Base-by-base conservation (phyloP, 2,888 invertebrate species). In the Dolichomitus sp. region DNA sequence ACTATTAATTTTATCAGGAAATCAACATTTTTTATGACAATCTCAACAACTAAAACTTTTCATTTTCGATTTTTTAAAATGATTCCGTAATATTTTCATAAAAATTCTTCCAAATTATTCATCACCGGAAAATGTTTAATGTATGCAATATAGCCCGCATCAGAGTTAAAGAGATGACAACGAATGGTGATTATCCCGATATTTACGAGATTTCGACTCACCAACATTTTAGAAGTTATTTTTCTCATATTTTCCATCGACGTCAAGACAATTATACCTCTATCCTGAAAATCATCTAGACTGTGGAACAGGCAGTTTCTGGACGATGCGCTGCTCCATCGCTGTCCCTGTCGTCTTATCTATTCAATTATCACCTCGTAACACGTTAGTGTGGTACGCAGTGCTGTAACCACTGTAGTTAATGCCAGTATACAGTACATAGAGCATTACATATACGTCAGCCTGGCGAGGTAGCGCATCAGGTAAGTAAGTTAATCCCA, bases 281-380 rank as follows among this genome's bases (percentile, higher is more conserved):
- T 14, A 33, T 33, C 33, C n/a, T n/a, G 33, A 59, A 33, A 74
- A 40, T 27, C 17, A 61, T n/a, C 27, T 14, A 6, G n/a, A n/a
- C 14, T 6, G n/a, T 63, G 19, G n/a, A 7, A 59, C 17, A 45
- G 48, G 14, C 40, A 12, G 23, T 68, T 42, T 9, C 69, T 42
- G 27, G 42, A 27, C 45, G 17, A 48, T 50, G 30, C 52, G 61
- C 50, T 23, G 9, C 27, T 63, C 30, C 37, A 19, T 57, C 57
- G 72, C 42, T 33, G 37, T 50, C 17, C 30, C 48, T 70, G 17
- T 65, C 17, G 48, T 68, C 66, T 89, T 93, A 93, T 93, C 93
- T 93, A 93, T 93, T 93, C 92, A 93, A 92, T 93, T 93, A 93
- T 93, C 92, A 92, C 91, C 89, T 92, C 83, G 87, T 84, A 61